Evolutionary conservation across 2,113 vertebrate genomes (phyloP), one percentile per base, ranked within the genome.

Genomic region (Cottus gobio): DNA sequence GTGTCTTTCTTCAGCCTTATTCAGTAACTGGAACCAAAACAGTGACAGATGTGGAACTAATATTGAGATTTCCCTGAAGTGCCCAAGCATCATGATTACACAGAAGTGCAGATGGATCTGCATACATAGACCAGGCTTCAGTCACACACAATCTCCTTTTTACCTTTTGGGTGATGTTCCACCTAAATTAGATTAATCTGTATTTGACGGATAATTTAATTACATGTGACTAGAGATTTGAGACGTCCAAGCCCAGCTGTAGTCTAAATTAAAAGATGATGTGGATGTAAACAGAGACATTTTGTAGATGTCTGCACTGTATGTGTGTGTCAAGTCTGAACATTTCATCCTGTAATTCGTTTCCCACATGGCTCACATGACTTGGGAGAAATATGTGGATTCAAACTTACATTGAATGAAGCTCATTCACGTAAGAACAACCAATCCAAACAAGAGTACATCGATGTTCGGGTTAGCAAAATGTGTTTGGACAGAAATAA

Each of bases 41-140:
- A 75, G 22, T 62, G 76, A 72, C 86, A 83, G 79, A 83, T 81
- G 34, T 81, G 57, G 64, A 80, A 77, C 69, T 72, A 79, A 86
- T 85, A 70, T 52, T 68, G 70, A 85, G 79, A 73, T 39, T 26
- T 62, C 16, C 66, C 67, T 34, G 2, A 50, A 74, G 62, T n/a
- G 4, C 7, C 54, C 31, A 3, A 71, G 61, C 70, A 44, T 64
- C 64, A 54, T 0, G 8, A 64, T 75, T 16, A 85, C 60, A 78
- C 62, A 37, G 28, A 16, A 70, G 46, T 54, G 44, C 8, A 61
- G 60, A 77, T 3, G 18, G 74, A 82, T 75, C 24, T 31, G 31
- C 22, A 1, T 18, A 58, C 1, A 85, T 71, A 34, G 73, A 84
- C 69, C 10, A 8, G 54, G 6, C 44, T 66, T 85, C 75, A 63